Conservation (phyloP, 2,888 invertebrate species). For the Chrysotoxum bicinctum region DNA sequence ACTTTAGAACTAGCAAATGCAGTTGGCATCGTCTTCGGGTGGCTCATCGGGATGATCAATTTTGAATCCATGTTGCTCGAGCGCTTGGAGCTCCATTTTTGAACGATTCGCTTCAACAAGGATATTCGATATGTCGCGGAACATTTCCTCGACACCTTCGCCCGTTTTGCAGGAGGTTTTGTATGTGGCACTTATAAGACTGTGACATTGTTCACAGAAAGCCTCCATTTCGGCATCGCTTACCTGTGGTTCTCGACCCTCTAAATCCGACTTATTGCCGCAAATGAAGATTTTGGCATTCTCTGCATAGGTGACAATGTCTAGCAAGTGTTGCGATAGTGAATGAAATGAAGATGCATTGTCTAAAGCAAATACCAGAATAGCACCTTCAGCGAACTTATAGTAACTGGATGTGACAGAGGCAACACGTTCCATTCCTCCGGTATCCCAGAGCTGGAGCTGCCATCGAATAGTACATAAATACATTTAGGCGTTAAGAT, state of each 20-base stretch:
- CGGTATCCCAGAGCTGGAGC: conserved; percentile 98
- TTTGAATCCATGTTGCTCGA: conserved; percentile 90
- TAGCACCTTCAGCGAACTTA: conserved; percentile 96
- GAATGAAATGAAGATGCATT: conserved; percentile 96
- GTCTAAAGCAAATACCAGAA: conserved; percentile 94
- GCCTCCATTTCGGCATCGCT: conserved; percentile 93
- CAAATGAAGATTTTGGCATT: conserved; percentile 97
- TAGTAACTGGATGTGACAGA: conserved; percentile 97
- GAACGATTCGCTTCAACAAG: conserved; percentile 91
- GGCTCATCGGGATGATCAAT: conserved; percentile 86
- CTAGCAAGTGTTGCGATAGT: conserved; percentile 94
- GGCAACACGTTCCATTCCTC: conserved; percentile 97
- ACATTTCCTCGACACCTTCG: conserved; percentile 95
- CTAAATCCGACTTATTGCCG: conserved; percentile 94
- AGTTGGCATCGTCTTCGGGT: conserved; percentile 79
- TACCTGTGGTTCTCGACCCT: conserved; percentile 87
- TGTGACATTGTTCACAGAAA: conserved; percentile 96
- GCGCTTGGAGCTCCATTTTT: conserved; percentile 90
- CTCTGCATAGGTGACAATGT: conserved; percentile 96
- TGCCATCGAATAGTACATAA: conserved; percentile 78
- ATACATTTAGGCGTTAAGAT: background rate
- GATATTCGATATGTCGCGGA: conserved; percentile 91
- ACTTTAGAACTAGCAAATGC: conserved; percentile 79
- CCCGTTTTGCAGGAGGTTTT: conserved; percentile 95
- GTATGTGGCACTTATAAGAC: conserved; percentile 92